Percentiles rank a stretch among this genome's conserved stretches.
phyloP scores from a whole-genome alignment of 37 sponge, comb jelly and placozoan species.

The Geodia barretti region DNA sequence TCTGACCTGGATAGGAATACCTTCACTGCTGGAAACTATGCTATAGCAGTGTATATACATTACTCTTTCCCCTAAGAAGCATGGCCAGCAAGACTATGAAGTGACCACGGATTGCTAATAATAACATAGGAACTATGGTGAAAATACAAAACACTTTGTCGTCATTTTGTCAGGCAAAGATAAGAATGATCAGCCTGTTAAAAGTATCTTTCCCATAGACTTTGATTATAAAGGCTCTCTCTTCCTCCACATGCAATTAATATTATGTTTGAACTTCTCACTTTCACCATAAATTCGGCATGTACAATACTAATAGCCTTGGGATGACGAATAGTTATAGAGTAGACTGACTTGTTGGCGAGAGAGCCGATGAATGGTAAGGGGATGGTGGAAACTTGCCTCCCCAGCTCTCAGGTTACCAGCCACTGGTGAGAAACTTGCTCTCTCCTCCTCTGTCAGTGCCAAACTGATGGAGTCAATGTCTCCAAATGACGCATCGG shows the following conservation, averaged over 20 bases:
- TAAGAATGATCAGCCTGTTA: no score
- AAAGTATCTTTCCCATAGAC: no score
- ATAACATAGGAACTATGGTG: background rate
- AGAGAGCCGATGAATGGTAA: constrained; percentile 68
- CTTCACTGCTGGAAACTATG: no score
- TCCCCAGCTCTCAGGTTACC: constrained; percentile 53
- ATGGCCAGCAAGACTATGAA: no score
- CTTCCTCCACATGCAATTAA: no score
- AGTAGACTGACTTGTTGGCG: constrained; percentile 44
- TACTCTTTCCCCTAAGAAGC: no score
- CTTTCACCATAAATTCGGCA: no score
- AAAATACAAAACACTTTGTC: background rate
- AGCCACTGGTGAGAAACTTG: constrained; percentile 40
- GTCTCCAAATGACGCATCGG: constrained; percentile 50
- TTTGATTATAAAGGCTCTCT: no score
- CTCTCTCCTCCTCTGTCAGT: constrained; percentile 51
- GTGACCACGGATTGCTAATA: background rate
- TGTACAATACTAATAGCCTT: no score
- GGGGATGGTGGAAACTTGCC: constrained; percentile 76
- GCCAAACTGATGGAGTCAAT: constrained; percentile 59
- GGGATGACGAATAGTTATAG: no score
- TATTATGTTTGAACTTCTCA: no score
- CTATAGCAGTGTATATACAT: no score
- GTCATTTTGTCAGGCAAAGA: background rate
- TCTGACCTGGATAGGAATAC: constrained; percentile 36